These are phyloP conservation scores for Crotalus viridis DNA, from an alignment of 2,113 vertebrate species.

Conservation along the genomic window DNA sequence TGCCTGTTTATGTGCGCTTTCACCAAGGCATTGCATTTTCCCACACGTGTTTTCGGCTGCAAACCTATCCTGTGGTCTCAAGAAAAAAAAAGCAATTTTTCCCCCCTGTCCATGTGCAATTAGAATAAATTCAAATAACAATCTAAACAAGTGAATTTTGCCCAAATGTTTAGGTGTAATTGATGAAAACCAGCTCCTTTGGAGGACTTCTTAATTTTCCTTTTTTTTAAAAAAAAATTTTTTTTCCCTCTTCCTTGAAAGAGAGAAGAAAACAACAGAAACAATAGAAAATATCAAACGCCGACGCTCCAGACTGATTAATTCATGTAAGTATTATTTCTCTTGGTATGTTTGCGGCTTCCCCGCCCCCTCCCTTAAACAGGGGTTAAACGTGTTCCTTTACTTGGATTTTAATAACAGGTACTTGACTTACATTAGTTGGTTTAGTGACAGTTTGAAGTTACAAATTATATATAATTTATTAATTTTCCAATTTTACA, in stretches of 20 bases:
- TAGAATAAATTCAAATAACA: neutral
- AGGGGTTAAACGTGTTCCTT: neutral
- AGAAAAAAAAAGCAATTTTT: neutral
- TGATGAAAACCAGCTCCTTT: neutral
- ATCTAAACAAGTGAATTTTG: neutral
- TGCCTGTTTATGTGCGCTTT: too few species aligned
- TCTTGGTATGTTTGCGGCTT: neutral
- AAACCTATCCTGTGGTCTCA: neutral
- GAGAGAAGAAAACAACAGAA: constrained; percentile 69
- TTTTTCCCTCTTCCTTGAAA: constrained; percentile 28
- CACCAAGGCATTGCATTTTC: too few species aligned
- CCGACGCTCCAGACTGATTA: constrained; percentile 73
- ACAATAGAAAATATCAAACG: constrained; percentile 58
- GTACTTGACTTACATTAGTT: neutral
- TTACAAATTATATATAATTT: too few species aligned
- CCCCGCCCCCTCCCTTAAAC: neutral
- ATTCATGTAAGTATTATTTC: constrained; percentile 70
- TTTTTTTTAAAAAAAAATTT: neutral
- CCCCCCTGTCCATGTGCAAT: neutral
- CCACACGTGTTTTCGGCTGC: neutral
- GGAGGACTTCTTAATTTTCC: neutral
- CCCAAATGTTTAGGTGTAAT: neutral
- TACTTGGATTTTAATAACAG: neutral
- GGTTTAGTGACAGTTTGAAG: too few species aligned
- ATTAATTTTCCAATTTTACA: too few species aligned